Base-by-base conservation (phyloP, 2,797 vertebrate species). In the Liasis olivaceus region DNA sequence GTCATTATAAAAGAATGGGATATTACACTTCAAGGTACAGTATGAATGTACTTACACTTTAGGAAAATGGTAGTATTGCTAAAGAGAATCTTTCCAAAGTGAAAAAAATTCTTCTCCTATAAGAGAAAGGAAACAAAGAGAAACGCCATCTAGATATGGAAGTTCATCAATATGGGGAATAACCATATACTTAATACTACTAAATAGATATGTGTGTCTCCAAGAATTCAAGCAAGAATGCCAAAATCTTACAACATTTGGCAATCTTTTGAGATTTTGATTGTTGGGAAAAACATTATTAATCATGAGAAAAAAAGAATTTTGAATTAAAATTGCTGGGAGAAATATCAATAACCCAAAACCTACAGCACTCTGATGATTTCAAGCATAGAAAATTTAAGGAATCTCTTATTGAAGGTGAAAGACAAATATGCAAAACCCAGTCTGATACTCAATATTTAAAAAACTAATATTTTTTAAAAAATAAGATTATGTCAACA, bases 81-180 rank as follows among this genome's bases (percentile, higher is more conserved):
- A 95, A 99, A 99, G 69, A 99, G 97, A 66, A 99, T 99, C 96
- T 99, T 99, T 94, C 98, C 98, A 96, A 99, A 99, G 95, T 98
- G 98, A 58, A 97, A 97, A 92, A 98, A 97, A 85, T 98, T 97
- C 95, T 98, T 97, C 12, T 89, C 97, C 99, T 99, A 95, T 60
- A 98, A 91, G 84, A 90, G 95, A 93, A 91, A 96, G 58, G 59
- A 91, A 91, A 56, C 93, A 94, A 94, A 4, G 0, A 91, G n/a
- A 15, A 60, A 0, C 0, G 28, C 4, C 69, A 58, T 26, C 22
- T 51, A 24, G 62, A 91, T 77, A 95, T n/a, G 0, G 0, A 60
- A 17, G 66, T 6, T 42, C 56, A 77, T 77, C 26, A 88, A 87
- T 69, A 85, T 85, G 36, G 36, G 31, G 7, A 8, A 8, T 47